Conservation (phyloP, 2,113 vertebrate genomes). For the Melierax canorus region DNA sequence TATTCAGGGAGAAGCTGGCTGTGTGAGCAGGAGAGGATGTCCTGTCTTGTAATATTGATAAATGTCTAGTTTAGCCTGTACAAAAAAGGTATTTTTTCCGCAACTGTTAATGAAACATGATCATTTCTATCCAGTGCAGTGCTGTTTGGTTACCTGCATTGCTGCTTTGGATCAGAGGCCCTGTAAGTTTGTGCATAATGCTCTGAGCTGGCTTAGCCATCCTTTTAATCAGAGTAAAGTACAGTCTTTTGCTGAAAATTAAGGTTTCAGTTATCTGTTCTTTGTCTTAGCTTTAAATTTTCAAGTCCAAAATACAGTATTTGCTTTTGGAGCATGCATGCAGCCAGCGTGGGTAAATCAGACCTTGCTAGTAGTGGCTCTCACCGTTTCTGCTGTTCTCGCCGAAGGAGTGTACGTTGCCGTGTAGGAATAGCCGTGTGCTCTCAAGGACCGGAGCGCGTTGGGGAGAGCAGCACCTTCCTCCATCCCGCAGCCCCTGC, state of each 20-base stretch:
- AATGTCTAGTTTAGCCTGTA: background rate
- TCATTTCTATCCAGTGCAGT: background rate
- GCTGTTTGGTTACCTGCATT: background rate
- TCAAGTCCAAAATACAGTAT: background rate
- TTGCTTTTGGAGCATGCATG: background rate
- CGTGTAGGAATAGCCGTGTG: rapidly evolving
- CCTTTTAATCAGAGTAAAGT: background rate
- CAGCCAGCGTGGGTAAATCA: background rate
- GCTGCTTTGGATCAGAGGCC: background rate
- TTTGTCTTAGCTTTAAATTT: background rate
- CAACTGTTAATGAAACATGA: background rate
- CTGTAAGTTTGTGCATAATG: no score
- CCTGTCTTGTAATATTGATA: background rate
- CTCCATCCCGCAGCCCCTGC: background rate
- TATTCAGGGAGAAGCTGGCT: background rate
- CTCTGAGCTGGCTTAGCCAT: background rate
- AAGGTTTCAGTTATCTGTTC: background rate
- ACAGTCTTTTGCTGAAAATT: background rate
- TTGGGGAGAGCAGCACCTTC: background rate
- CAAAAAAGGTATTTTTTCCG: background rate
- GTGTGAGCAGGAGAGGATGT: background rate
- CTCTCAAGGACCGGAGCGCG: rapidly evolving
- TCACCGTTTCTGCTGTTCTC: background rate
- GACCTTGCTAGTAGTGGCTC: rapidly evolving
- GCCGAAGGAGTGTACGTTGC: rapidly evolving